Conservation (phyloP, 2,888 invertebrate genomes). For the Lordiphosa fenestrarum region DNA sequence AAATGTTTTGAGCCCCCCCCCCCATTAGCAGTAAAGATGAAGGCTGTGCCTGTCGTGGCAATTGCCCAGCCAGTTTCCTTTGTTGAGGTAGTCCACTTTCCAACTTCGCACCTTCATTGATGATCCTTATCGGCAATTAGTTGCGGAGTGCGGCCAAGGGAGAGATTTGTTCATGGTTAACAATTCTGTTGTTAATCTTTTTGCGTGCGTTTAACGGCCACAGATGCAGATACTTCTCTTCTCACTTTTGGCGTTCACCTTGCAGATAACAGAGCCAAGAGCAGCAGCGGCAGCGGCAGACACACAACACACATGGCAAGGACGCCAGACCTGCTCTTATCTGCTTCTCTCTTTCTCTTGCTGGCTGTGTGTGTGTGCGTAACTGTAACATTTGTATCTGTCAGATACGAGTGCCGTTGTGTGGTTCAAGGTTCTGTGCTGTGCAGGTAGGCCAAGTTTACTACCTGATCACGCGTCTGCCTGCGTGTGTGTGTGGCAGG, state of each 20-base stretch:
- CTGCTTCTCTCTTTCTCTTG: neutral
- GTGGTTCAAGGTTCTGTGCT: constrained; percentile 56
- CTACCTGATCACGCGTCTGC: constrained; percentile 18
- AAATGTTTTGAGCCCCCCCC: no score
- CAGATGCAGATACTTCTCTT: constrained; percentile 6
- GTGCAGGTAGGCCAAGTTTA: constrained; percentile 4
- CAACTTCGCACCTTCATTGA: no score
- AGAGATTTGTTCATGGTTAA: no score
- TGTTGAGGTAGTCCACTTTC: no score
- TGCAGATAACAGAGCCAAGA: constrained; percentile 7
- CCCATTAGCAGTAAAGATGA: no score
- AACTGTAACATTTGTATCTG: constrained; percentile 62
- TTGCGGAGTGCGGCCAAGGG: no score
- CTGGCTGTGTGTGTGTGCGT: constrained; percentile 13
- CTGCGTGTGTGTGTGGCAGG: constrained; percentile 33
- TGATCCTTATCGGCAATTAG: no score
- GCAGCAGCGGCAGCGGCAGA: neutral
- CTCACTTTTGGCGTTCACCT: constrained; percentile 13
- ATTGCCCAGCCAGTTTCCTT: no score
- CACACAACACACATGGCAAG: constrained; percentile 21
- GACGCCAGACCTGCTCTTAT: constrained; percentile 13
- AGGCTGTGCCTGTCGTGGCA: no score
- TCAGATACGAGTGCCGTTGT: constrained; percentile 25
- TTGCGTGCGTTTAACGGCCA: no score
- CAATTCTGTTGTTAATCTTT: no score